phyloP scores from a whole-genome alignment of 2,113 vertebrate species.

The Halcyon malimbica region DNA sequence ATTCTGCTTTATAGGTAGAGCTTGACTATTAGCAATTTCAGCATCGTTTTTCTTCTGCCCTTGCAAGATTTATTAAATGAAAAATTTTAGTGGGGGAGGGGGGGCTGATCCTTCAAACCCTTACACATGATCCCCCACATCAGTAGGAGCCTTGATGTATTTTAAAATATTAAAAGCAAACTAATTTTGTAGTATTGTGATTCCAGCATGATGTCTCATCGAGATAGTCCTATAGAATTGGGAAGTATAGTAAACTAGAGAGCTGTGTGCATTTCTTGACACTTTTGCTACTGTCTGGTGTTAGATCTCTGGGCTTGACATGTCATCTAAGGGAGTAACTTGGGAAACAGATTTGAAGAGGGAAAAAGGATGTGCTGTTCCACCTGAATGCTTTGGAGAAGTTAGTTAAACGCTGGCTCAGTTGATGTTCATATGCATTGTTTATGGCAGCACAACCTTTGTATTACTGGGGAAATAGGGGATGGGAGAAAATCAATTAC shows the following conservation, averaged over 20 bases:
- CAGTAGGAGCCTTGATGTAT: slow-evolving; percentile 63
- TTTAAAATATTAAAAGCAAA: slow-evolving; percentile 65
- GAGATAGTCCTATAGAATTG: slow-evolving; percentile 60
- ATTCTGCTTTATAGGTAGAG: slow-evolving; percentile 69
- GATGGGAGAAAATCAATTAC: neutral
- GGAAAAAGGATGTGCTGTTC: slow-evolving; percentile 17
- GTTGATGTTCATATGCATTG: neutral
- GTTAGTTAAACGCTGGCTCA: neutral
- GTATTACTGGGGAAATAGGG: neutral
- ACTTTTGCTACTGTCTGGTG: slow-evolving; percentile 54
- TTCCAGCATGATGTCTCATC: slow-evolving; percentile 65
- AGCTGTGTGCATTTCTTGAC: slow-evolving; percentile 64
- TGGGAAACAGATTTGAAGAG: neutral
- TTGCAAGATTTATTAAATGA: slow-evolving; percentile 60
- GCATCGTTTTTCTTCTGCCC: slow-evolving; percentile 61
- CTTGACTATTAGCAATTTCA: slow-evolving; percentile 67
- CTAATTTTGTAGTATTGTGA: slow-evolving; percentile 65
- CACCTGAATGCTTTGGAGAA: neutral
- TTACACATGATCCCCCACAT: slow-evolving; percentile 34
- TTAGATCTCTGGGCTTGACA: slow-evolving; percentile 44
- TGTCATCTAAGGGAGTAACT: neutral
- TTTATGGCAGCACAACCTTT: slow-evolving; percentile 8
- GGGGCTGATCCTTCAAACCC: slow-evolving; percentile 24
- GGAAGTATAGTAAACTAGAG: slow-evolving; percentile 57
- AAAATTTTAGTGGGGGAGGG: neutral